Conservation (phyloP, 2,113 vertebrate species). For the Regulus satrapa region DNA sequence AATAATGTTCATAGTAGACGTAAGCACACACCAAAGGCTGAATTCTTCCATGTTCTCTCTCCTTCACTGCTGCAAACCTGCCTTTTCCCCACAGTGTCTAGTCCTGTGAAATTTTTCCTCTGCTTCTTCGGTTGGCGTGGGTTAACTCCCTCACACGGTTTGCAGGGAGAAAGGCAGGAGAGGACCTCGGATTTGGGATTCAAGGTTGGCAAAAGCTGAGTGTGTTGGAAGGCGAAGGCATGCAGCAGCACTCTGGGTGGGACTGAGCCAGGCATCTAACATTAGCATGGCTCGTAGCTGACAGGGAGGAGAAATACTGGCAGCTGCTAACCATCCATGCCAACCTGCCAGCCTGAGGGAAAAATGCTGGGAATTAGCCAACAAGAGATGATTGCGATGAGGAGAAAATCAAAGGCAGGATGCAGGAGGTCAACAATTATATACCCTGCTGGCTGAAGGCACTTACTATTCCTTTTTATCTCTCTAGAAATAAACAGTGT, state of each 20-base stretch:
- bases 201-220: conserved; percentile 40
- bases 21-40: not conserved
- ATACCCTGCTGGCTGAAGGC: conserved; percentile 5
- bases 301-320: conserved; percentile 68
- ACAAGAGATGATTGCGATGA: conserved; percentile 34
- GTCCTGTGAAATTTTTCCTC: conserved; percentile 31
- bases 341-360: conserved; percentile 19
- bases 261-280: conserved; percentile 63
- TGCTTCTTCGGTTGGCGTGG: not conserved
- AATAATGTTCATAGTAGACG: not conserved
- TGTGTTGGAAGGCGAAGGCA: conserved; percentile 51
- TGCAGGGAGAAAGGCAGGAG: not conserved
- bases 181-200: not conserved
- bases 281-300: conserved; percentile 54
- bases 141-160: not conserved
- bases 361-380: conserved; percentile 65
- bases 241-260: conserved; percentile 56
- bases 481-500: conserved; percentile 17
- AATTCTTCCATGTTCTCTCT: not conserved
- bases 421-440: conserved; percentile 49
- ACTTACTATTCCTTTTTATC: conserved; percentile 25
- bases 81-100: not conserved
- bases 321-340: conserved; percentile 69
- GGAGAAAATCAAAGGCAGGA: conserved; percentile 67
- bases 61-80: not conserved